These are phyloP conservation scores for Aphelinus atriplicis DNA, from an alignment of 1,140 invertebrate genomes.

Conservation along the genomic window DNA sequence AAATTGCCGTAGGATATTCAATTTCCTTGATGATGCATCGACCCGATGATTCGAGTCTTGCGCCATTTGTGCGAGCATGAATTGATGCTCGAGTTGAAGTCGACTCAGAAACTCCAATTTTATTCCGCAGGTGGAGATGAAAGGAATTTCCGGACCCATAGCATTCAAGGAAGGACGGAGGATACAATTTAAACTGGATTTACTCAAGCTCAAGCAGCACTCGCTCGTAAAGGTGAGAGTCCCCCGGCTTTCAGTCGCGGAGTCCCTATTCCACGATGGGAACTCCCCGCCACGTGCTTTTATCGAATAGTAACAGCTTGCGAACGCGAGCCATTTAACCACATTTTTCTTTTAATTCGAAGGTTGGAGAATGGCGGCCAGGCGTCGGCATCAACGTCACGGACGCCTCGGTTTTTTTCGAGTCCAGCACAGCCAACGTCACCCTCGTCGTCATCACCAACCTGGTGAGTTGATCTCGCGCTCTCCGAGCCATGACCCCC, in stretches of 20 bases:
- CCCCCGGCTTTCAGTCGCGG: not conserved
- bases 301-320: too few species aligned
- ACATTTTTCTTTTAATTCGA: not conserved
- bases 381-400: constrained; percentile 70
- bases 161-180: constrained; percentile 81
- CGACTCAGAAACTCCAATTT: too few species aligned
- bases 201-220: constrained; percentile 81
- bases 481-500: too few species aligned
- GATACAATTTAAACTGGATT: constrained; percentile 78
- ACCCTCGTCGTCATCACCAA: constrained; percentile 76
- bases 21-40: too few species aligned
- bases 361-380: constrained; percentile 74
- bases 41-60: too few species aligned
- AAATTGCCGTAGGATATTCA: too few species aligned
- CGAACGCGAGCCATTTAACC: too few species aligned
- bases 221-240: constrained; percentile 70
- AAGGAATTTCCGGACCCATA: constrained; percentile 80
- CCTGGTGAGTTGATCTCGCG: constrained; percentile 65
- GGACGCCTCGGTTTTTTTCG: constrained; percentile 70
- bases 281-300: too few species aligned
- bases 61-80: too few species aligned
- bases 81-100: too few species aligned
- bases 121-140: constrained; percentile 74
- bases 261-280: not conserved
- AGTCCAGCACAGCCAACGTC: constrained; percentile 70